Conservation (phyloP, 2,797 vertebrate genomes). For the Rallus crepitans region DNA sequence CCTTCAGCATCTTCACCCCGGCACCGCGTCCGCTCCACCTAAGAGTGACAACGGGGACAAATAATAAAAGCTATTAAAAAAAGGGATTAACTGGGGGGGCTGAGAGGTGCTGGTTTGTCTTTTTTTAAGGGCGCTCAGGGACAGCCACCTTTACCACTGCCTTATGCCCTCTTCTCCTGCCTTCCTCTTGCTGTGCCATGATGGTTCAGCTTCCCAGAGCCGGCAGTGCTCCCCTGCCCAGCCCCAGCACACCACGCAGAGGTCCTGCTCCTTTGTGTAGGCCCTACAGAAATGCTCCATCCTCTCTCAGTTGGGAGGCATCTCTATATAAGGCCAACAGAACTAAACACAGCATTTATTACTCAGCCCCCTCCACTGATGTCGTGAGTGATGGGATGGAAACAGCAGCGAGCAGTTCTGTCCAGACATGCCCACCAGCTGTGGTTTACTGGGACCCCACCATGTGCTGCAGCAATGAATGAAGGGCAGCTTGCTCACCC, state of each 20-base stretch:
- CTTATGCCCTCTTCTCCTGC: not conserved
- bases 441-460: no score
- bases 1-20: not conserved
- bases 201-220: no score
- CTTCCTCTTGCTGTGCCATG: no score
- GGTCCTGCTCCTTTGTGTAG: fast-evolving
- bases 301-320: fast-evolving
- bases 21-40: fast-evolving
- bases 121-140: not conserved
- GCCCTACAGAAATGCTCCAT: not conserved
- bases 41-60: not conserved
- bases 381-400: fast-evolving
- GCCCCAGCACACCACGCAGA: not conserved
- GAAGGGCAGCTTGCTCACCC: not conserved
- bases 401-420: fast-evolving
- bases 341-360: not conserved
- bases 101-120: not conserved
- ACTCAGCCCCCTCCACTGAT: fast-evolving
- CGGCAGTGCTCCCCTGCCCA: not conserved
- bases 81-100: not conserved
- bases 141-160: not conserved
- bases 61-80: not conserved
- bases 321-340: not conserved
- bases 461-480: fast-evolving
- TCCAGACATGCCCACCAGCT: fast-evolving